Evolutionary conservation across 1,140 invertebrate species (phyloP).

Genomic region (Macrobrachium rosenbergii): DNA sequence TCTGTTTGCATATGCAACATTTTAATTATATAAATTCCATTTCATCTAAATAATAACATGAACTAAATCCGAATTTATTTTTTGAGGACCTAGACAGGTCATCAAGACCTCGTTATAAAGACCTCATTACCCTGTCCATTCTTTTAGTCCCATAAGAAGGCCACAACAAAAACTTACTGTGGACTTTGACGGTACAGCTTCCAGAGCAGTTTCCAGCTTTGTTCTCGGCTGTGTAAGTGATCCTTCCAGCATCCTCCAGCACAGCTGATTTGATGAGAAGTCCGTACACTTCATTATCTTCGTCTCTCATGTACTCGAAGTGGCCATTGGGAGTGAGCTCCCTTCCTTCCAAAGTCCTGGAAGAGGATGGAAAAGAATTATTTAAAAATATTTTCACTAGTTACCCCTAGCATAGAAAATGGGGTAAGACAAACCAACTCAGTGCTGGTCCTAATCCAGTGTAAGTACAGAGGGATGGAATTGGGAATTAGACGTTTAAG

Average conservation of each 20-base stretch:
- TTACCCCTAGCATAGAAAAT: too few species aligned
- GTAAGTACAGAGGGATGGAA: too few species aligned
- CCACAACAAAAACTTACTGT: slow-evolving; percentile 76
- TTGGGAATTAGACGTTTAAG: too few species aligned
- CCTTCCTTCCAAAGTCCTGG: slow-evolving; percentile 77
- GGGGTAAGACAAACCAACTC: too few species aligned
- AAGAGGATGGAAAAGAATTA: neutral
- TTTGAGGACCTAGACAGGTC: too few species aligned
- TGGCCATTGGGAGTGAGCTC: slow-evolving; percentile 75
- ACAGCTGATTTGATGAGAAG: slow-evolving; percentile 79
- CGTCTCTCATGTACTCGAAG: slow-evolving; percentile 77
- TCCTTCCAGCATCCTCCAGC: slow-evolving; percentile 84
- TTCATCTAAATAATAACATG: too few species aligned
- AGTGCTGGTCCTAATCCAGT: too few species aligned
- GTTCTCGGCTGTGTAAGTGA: slow-evolving; percentile 82
- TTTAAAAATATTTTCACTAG: neutral
- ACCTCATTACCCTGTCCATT: neutral
- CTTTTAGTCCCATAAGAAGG: neutral
- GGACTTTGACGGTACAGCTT: slow-evolving; percentile 80
- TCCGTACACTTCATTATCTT: slow-evolving; percentile 77
- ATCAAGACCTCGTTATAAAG: too few species aligned
- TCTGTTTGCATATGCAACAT: too few species aligned
- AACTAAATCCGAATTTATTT: too few species aligned
- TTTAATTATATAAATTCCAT: too few species aligned
- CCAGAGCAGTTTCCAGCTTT: slow-evolving; percentile 80